Conservation (phyloP, 2,113 vertebrate genomes). For the Atrichornis clamosus region DNA sequence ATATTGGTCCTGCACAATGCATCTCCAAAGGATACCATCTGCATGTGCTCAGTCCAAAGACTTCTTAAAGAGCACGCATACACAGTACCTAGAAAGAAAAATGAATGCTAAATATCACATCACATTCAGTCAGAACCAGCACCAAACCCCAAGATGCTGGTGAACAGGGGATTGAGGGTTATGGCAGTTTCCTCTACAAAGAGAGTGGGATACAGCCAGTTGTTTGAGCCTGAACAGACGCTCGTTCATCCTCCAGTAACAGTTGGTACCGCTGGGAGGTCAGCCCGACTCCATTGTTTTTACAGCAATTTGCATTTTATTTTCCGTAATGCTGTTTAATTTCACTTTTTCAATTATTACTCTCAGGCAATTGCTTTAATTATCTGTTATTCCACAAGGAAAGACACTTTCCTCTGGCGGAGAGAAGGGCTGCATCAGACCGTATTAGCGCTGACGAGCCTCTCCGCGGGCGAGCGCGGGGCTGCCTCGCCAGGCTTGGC, state of each 20-base stretch:
- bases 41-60: neutral
- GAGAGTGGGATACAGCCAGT: neutral
- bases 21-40: neutral
- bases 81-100: neutral
- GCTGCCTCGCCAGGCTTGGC: slow-evolving; percentile 61
- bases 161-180: neutral
- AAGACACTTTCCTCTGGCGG: slow-evolving; percentile 60
- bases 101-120: neutral
- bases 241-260: slow-evolving; percentile 1
- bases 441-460: slow-evolving; percentile 44
- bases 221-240: neutral
- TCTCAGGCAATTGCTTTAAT: slow-evolving; percentile 74
- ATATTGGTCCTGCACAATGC: neutral
- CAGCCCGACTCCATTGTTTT: slow-evolving; percentile 30
- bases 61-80: neutral
- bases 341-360: slow-evolving; percentile 69
- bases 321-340: slow-evolving; percentile 64
- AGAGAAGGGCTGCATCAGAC: slow-evolving; percentile 36
- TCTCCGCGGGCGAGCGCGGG: slow-evolving; percentile 44
- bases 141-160: neutral
- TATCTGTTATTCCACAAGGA: slow-evolving; percentile 70
- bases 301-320: slow-evolving; percentile 68
- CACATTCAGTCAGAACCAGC: neutral
- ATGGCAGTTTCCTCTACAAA: neutral
- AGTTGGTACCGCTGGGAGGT: slow-evolving; percentile 36